phyloP scores from a whole-genome alignment of 1,140 invertebrate species.

The Amphibalanus amphitrite region DNA sequence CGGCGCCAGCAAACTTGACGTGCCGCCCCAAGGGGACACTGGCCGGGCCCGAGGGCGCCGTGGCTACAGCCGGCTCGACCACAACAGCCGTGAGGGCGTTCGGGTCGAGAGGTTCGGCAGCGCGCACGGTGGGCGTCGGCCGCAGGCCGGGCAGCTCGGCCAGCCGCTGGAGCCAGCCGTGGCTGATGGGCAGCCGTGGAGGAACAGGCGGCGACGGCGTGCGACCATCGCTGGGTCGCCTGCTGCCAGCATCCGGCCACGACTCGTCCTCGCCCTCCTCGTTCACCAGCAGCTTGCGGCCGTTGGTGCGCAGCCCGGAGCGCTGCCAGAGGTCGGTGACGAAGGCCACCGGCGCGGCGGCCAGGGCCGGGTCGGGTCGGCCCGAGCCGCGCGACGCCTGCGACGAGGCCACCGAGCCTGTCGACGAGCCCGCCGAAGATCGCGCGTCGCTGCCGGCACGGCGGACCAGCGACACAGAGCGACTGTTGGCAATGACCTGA shows the following conservation, averaged over 20 bases:
- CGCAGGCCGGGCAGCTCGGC: neutral
- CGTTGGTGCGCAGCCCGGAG: neutral
- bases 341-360: neutral
- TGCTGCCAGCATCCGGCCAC: too few species aligned
- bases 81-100: neutral
- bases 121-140: neutral
- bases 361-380: neutral
- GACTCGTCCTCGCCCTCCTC: neutral
- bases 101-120: neutral
- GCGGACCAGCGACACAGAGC: neutral
- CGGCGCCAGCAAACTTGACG: neutral
- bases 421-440: neutral
- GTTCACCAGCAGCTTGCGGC: neutral
- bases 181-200: neutral
- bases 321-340: neutral
- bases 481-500: neutral
- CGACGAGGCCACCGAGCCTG: neutral
- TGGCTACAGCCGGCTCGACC: neutral
- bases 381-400: neutral
- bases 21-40: neutral
- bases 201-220: neutral
- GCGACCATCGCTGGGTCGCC: neutral
- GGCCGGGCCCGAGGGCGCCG: too few species aligned
- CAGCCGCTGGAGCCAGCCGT: neutral
- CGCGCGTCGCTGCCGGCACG: neutral